phyloP scores from a whole-genome alignment of 2,888 invertebrate species.

The Flexamia atlantica region DNA sequence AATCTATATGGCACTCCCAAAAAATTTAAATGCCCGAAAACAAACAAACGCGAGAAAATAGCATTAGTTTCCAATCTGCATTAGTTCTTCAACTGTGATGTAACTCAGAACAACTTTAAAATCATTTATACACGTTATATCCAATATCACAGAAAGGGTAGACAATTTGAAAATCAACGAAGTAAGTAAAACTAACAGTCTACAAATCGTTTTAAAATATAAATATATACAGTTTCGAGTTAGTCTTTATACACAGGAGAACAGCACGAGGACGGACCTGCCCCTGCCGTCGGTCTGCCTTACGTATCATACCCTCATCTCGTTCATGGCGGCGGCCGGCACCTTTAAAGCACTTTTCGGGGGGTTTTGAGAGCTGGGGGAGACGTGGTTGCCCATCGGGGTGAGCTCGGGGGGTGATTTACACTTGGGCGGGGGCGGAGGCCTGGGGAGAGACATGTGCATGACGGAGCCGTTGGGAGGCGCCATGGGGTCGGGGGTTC shows the following conservation, averaged over 20 bases:
- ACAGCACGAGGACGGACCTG: constrained; percentile 37
- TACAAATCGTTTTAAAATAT: constrained; percentile 38
- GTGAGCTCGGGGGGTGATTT: constrained; percentile 70
- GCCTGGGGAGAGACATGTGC: constrained; percentile 75
- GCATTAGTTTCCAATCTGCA: too few species aligned
- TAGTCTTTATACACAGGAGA: constrained; percentile 37
- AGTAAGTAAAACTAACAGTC: constrained; percentile 5
- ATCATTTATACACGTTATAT: neutral
- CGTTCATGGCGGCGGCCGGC: constrained; percentile 91
- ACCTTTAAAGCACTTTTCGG: constrained; percentile 79
- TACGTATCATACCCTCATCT: constrained; percentile 90
- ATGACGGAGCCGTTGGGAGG: constrained; percentile 70
- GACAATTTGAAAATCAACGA: neutral
- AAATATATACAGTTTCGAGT: constrained; percentile 10
- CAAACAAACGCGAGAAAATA: too few species aligned
- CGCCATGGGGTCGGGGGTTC: constrained; percentile 37
- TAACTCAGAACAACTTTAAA: too few species aligned
- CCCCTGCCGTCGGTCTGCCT: constrained; percentile 38
- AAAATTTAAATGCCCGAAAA: too few species aligned
- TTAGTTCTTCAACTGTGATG: too few species aligned
- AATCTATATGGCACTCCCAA: too few species aligned
- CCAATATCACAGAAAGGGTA: constrained; percentile 46
- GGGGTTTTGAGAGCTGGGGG: constrained; percentile 72
- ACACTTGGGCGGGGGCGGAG: constrained; percentile 72
- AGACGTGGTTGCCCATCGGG: constrained; percentile 67